A percentile compares a stretch with the other conserved stretches of the same genome.
Conservation (phyloP, 2,888 invertebrate genomes). For the Hybos culiciformis region DNA sequence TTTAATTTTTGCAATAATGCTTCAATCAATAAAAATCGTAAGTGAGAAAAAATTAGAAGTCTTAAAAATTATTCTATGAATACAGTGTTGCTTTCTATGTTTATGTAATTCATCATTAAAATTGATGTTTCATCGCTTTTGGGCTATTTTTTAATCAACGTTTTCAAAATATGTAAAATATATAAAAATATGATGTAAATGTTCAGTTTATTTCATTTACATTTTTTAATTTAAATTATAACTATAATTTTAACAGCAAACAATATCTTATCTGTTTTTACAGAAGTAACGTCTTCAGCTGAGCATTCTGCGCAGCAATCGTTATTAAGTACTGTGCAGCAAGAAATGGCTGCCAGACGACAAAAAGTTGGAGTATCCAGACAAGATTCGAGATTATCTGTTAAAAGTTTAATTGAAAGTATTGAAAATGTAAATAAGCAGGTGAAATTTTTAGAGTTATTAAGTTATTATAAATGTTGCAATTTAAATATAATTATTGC, state of each 20-base stretch:
- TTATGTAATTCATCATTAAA: too few species aligned
- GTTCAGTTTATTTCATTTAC: not conserved
- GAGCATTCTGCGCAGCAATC: conserved; percentile 37
- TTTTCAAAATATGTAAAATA: not conserved
- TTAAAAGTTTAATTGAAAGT: conserved; percentile 80
- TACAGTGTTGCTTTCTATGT: too few species aligned
- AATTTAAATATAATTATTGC: not conserved
- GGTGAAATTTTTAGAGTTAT: conserved; percentile 35
- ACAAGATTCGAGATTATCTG: conserved; percentile 66
- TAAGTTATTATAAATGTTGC: conserved; percentile 11
- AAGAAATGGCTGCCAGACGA: conserved; percentile 44
- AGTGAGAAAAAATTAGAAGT: too few species aligned
- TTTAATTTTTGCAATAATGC: too few species aligned
- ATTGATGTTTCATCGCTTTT: too few species aligned
- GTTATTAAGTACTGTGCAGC: conserved; percentile 40
- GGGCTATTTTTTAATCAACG: too few species aligned
- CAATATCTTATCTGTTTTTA: not conserved
- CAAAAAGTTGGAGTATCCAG: conserved; percentile 39
- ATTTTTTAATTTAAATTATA: not conserved
- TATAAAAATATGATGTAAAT: not conserved
- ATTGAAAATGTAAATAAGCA: conserved; percentile 77
- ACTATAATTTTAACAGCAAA: not conserved
- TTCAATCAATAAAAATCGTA: too few species aligned
- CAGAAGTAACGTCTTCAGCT: conserved; percentile 12
- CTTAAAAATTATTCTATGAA: too few species aligned